Base-by-base conservation (phyloP, 2,888 invertebrate species). In the Tridacna crocea region DNA sequence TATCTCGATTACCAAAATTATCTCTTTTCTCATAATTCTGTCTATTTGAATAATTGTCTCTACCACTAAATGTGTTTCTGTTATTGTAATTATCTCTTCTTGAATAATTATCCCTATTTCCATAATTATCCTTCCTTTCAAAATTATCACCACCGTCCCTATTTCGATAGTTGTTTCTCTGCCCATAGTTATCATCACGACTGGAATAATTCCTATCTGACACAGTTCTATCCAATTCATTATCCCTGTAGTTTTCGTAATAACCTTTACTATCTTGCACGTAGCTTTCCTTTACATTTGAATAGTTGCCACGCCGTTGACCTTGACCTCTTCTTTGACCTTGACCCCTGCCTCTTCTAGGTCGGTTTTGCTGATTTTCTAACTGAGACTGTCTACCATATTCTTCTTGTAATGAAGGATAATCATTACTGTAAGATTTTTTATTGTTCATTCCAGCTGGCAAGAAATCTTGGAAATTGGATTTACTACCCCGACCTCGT, bases 261-360 rank as follows among this genome's bases (percentile, higher is more conserved):
- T 60, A 77, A 26, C 82, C 79, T 65, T 76, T 77, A 72, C 48
- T 66, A 51, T 80, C 81, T 27, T 81, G 65, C 22, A 74, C 77
- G 17, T 65, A 72, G 0, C 82, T 82, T 2, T 82, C 82, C 51
- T 78, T 74, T 19, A 82, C 27, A 22, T 85, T 80, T 24, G 82
- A 80, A 61, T 82, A 85, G 22, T 74, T 77, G 24, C 82, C 68
- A 72, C 77, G 51, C 11, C 63, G 72, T 46, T 68, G 24, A n/a
- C 77, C 48, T 22, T 73, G 58, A 51, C 75, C 74, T 11, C 80
- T 51, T 65, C 80, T 78, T 3, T 58, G 72, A n/a, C 80, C 80
- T 58, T 82, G 68, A 26, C 84, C 48, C 8, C 72, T 60, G 6
- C 75, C 65, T 46, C 24, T 46, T 24, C 70, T 8, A 19, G 47